A percentile compares a stretch with the other conserved stretches of the same genome.
phyloP scores from a whole-genome alignment of 2,113 vertebrate species.

The Arizona elegans region DNA sequence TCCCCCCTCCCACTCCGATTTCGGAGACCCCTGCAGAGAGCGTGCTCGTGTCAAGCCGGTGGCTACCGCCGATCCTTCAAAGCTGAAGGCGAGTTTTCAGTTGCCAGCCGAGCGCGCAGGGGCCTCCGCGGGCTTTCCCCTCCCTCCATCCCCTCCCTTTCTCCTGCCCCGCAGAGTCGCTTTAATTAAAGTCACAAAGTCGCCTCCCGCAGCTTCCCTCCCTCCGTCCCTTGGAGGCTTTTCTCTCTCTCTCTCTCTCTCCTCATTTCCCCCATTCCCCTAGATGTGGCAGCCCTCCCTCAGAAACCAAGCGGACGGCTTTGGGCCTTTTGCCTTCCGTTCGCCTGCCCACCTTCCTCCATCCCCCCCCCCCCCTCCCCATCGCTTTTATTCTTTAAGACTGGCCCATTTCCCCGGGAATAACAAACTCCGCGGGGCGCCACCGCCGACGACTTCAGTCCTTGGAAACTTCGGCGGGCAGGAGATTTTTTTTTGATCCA shows the following conservation, averaged over 20 bases:
- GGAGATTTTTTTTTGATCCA: not conserved
- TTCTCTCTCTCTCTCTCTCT: not conserved
- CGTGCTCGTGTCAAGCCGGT: not conserved
- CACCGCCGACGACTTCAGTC: not conserved
- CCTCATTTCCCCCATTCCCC: not conserved
- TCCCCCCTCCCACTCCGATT: not conserved
- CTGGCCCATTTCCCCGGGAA: not conserved
- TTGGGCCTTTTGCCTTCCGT: not conserved
- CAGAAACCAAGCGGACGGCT: not conserved
- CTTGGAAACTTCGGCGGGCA: not conserved
- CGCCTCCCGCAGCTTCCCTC: not conserved
- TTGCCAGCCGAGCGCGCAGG: not conserved
- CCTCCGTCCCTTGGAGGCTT: not conserved
- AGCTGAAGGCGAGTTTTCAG: not conserved
- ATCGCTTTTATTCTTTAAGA: not conserved
- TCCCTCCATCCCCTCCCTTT: not conserved
- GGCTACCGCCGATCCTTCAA: not conserved
- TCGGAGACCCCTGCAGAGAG: not conserved
- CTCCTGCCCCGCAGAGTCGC: constrained; percentile 4
- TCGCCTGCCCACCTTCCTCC: too few species aligned
- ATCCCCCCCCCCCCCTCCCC: accelerated
- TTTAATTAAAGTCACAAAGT: constrained; percentile 22
- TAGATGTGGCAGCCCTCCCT: not conserved
- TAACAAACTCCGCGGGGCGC: not conserved
- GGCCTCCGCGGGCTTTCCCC: not conserved